Base-by-base conservation (phyloP, 1,140 invertebrate genomes). In the Sitophilus oryzae region DNA sequence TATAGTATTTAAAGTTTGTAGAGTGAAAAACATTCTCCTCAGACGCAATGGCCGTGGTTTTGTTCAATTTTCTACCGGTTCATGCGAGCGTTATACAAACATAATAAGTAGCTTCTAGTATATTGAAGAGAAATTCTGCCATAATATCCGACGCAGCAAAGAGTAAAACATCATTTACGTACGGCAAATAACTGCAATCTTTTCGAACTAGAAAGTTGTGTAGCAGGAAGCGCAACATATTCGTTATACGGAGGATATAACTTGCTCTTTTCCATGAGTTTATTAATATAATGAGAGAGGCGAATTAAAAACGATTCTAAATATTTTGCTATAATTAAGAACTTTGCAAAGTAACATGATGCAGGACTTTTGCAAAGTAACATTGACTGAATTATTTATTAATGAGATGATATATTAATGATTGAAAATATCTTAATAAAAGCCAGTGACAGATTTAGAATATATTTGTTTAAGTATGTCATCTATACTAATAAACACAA, bases 221-320 rank as follows among this genome's bases (percentile, higher is more conserved):
- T 47, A 38, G 52, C 52, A 54, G 52, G 52, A 54, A 54, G 52
- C 45, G 19, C 10, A n/a, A n/a, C 23, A 11, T 35, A 43, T 47
- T 46, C 42, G 43, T 45, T 53, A 52, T 46, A 20, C 46, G 45
- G 43, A 54, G 52, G 36, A 48, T 47, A 54, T 41, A 54, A 47
- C 52, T 41, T 20, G 52, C 43, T 54, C 44, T 6, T 47, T 42
- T 46, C 30, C 47, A 46, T 54, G 36, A 20, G 44, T 54, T 47
- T 54, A 54, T 54, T 54, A 54, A 54, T 54, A 47, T 54, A 54
- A 54, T 54, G 45, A 47, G 52, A 47, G 52, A 47, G 30, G 47
- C 43, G 42, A 54, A 54, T 54, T 54, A 54, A 35, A 42, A 20
- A 34, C 43, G 20, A 54, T 54, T 54, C 52, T 21, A 41, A 41